Percentiles rank a stretch among this genome's conserved stretches.
phyloP scores from a whole-genome alignment of 2,113 vertebrate species.

The Psittacula cyanocephala region DNA sequence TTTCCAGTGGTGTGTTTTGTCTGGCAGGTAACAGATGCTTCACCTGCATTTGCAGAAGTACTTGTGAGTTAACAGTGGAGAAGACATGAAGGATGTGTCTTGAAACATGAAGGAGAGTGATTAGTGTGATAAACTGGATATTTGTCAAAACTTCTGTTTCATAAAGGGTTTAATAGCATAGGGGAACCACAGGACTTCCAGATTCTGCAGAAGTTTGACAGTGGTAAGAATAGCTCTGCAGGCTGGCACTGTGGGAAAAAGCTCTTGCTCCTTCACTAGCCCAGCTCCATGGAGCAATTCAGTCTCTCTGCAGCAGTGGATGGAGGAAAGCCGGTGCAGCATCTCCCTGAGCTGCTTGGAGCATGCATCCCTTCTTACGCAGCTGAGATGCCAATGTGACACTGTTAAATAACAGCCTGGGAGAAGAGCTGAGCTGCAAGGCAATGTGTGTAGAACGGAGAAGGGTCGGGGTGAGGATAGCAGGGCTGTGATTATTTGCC shows the following conservation, averaged over 20 bases:
- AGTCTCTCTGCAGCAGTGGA: background rate
- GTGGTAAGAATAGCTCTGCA: background rate
- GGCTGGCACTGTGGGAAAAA: background rate
- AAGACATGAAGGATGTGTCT: background rate
- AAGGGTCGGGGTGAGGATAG: background rate
- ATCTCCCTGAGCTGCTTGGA: rapidly evolving
- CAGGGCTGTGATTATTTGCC: background rate
- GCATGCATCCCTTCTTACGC: rapidly evolving
- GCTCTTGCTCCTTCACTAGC: background rate
- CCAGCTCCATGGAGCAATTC: rapidly evolving
- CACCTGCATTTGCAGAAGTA: background rate
- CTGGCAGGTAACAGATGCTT: background rate
- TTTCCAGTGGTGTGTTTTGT: background rate
- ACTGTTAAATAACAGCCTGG: background rate
- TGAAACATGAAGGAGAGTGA: rapidly evolving
- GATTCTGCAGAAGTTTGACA: background rate
- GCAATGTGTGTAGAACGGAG: background rate
- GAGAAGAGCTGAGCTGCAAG: background rate
- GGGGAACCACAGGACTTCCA: background rate
- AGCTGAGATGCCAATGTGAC: rapidly evolving
- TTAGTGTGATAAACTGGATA: background rate
- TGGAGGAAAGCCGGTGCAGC: rapidly evolving
- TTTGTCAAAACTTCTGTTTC: background rate
- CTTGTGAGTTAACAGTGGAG: background rate
- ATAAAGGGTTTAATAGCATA: background rate